Evolutionary conservation across 1,140 invertebrate species (phyloP), one percentile per base, ranked within the genome.

Genomic region (Lasaia peninsularis): DNA sequence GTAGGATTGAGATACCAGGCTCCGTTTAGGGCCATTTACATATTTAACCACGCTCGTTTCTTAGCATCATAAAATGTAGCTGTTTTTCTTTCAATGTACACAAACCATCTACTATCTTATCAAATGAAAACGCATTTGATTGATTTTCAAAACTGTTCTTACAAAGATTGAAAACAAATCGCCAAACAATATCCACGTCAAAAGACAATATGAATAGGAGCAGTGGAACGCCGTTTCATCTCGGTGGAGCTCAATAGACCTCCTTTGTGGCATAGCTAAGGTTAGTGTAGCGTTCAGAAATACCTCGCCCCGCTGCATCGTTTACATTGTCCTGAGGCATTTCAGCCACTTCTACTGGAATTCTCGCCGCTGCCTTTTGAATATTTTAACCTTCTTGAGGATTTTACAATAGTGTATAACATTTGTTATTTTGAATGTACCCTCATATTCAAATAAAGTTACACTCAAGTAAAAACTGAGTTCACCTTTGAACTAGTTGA

Each of bases 291-390:
- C 37, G 37, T 44, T 18, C 37, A 2, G 14, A 20, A 44, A 44
- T 44, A 18, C 37, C 14, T 10, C 37, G 10, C 34, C n/a, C 12
- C 34, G 37, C 37, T 44, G 37, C 37, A 44, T 44, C 37, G 37
- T 44, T 11, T 44, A 44, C 37, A 44, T 44, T 44, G 37, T 44
- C 37, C 37, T 18, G 14, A 44, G 37, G 37, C 37, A 44, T 44
- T 44, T 44, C 37, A 18, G 35, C n/a, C 34, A 37, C 35, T 37
- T 37, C n/a, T 12, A 37, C n/a, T n/a, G 6, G 35, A 40, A 40
- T 40, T 40, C 35, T 35, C 34, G 34, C 35, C n/a, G 35, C 35
- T 40, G 35, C 35, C 35, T 40, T 40, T 40, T 40, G 35, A 40
- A 40, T 40, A 40, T 40, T 40, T 40, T 18, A 40, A 16, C 35